These are phyloP conservation scores for Cancer borealis DNA, from an alignment of 2,888 invertebrate genomes.

Conservation along the genomic window DNA sequence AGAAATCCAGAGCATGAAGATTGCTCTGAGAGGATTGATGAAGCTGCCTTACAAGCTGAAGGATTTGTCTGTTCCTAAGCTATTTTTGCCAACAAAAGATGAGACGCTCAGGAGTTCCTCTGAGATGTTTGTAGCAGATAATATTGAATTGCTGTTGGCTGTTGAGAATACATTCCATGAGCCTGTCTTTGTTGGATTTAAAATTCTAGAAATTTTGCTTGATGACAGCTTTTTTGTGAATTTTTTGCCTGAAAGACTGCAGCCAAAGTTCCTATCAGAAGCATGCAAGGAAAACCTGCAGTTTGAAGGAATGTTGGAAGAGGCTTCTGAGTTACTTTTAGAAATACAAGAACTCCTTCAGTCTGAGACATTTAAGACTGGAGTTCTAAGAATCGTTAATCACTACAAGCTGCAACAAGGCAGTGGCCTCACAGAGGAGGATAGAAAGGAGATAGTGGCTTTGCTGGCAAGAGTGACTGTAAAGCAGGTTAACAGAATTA, in stretches of 20 bases:
- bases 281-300: slow-evolving; percentile 37
- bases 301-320: neutral
- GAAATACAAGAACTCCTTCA: neutral
- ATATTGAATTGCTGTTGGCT: neutral
- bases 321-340: neutral
- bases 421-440: neutral
- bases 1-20: neutral
- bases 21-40: slow-evolving; percentile 36
- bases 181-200: slow-evolving; percentile 48
- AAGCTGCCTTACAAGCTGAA: neutral
- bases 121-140: slow-evolving; percentile 64
- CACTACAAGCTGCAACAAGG: neutral
- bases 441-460: neutral
- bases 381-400: slow-evolving; percentile 51
- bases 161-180: neutral
- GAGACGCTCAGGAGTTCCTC: slow-evolving; percentile 8
- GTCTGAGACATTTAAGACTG: slow-evolving; percentile 21
- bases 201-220: neutral
- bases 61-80: neutral
- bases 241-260: slow-evolving; percentile 33
- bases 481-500: neutral
- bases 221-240: slow-evolving; percentile 47
- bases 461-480: slow-evolving; percentile 14
- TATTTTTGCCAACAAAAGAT: slow-evolving; percentile 50
- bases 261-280: slow-evolving; percentile 53